These are phyloP conservation scores for Acronicta alni DNA, from an alignment of 2,888 invertebrate species.

Conservation along the genomic window DNA sequence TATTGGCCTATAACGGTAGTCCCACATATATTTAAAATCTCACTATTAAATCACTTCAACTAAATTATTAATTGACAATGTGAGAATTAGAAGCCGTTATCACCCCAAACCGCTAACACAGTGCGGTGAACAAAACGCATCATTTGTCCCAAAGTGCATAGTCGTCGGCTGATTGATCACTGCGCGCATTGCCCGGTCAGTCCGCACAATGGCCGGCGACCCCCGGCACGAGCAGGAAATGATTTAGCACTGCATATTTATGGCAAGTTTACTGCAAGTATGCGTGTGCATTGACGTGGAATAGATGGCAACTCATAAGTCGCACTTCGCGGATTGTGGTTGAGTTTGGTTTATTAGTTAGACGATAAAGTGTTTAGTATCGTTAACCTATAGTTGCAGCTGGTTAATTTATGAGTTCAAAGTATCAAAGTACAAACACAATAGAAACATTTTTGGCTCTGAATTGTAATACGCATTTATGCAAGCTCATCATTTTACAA, in stretches of 20 bases:
- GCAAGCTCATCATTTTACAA: no score
- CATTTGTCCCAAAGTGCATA: slow-evolving; percentile 55
- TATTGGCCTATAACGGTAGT: slow-evolving; percentile 9
- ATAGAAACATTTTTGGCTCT: no score
- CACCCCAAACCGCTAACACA: slow-evolving; percentile 21
- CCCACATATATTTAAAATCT: slow-evolving; percentile 8
- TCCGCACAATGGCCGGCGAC: slow-evolving; percentile 24
- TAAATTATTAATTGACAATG: slow-evolving; percentile 42
- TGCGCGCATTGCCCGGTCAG: slow-evolving; percentile 21
- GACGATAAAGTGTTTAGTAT: slow-evolving; percentile 22
- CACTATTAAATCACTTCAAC: slow-evolving; percentile 13
- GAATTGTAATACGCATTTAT: no score
- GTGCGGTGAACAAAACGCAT: slow-evolving; percentile 42
- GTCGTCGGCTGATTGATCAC: slow-evolving; percentile 57
- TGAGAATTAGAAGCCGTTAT: slow-evolving; percentile 23
- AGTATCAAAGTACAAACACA: not conserved
- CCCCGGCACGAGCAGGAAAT: slow-evolving; percentile 41
- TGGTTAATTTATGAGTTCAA: not conserved
- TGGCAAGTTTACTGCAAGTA: slow-evolving; percentile 31
- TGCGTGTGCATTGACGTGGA: slow-evolving; percentile 29
- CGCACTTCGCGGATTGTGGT: slow-evolving; percentile 11
- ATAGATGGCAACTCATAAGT: slow-evolving; percentile 23
- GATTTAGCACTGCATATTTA: slow-evolving; percentile 57
- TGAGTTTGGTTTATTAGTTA: slow-evolving; percentile 23
- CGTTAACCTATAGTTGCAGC: not conserved